phyloP scores from a whole-genome alignment of 1,140 invertebrate genomes.

The Drosophila yakuba region DNA sequence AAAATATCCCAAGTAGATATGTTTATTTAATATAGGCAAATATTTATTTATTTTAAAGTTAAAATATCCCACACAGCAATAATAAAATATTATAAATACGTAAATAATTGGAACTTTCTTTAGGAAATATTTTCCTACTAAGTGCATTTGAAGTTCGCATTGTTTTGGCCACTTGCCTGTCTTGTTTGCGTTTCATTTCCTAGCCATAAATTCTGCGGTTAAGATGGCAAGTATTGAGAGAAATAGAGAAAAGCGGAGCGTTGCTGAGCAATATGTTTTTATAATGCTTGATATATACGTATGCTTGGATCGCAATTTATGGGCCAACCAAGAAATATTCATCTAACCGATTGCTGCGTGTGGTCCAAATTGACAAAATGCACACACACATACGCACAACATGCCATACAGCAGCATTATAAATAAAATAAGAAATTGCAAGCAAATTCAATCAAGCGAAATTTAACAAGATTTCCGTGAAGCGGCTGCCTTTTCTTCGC shows the following conservation, averaged over 20 bases:
- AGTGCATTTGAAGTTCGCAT: slow-evolving; percentile 37
- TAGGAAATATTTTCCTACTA: not conserved
- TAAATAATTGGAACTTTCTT: no score
- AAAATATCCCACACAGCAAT: no score
- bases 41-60: not conserved
- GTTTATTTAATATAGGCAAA: not conserved
- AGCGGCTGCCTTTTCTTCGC: slow-evolving; percentile 11
- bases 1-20: no score
- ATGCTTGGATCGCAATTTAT: slow-evolving; percentile 40
- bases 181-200: slow-evolving; percentile 69
- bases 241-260: not conserved
- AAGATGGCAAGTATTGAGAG: slow-evolving; percentile 11
- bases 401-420: not conserved
- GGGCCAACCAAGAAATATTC: slow-evolving; percentile 40
- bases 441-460: slow-evolving; percentile 76
- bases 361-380: slow-evolving; percentile 37
- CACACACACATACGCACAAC: not conserved
- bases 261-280: slow-evolving; percentile 41
- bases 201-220: slow-evolving; percentile 68
- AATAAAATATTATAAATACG: no score
- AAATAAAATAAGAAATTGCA: slow-evolving; percentile 43
- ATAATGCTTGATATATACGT: slow-evolving; percentile 63
- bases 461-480: slow-evolving; percentile 79
- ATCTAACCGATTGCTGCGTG: slow-evolving; percentile 26
- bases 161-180: not conserved